Conservation (phyloP, 2,113 vertebrate genomes). For the Cyphomyrus plagiostoma region DNA sequence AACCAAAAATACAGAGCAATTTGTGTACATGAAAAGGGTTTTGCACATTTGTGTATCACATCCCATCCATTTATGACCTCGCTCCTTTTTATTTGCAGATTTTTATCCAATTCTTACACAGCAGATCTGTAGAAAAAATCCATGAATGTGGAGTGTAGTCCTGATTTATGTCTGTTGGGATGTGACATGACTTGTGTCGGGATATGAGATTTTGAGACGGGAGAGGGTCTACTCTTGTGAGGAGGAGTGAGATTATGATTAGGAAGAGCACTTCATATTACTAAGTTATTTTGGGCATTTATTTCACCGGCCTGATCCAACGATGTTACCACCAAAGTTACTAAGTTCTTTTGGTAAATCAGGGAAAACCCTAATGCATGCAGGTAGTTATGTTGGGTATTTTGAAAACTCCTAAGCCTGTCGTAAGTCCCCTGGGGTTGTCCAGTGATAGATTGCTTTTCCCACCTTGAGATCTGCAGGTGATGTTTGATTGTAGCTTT, state of each 20-base stretch:
- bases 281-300: slow-evolving; percentile 16
- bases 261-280: not conserved
- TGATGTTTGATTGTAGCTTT: slow-evolving; percentile 32
- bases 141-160: no score
- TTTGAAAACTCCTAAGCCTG: slow-evolving; percentile 15
- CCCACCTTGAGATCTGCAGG: slow-evolving; percentile 12
- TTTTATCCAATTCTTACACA: no score
- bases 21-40: no score
- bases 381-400: slow-evolving; percentile 15
- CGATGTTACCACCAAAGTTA: slow-evolving; percentile 31
- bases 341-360: slow-evolving; percentile 21
- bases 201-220: no score
- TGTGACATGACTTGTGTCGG: no score
- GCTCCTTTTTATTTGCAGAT: no score
- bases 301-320: slow-evolving; percentile 26
- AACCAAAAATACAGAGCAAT: no score
- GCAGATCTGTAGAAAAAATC: no score
- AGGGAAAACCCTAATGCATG: not conserved
- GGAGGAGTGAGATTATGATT: not conserved
- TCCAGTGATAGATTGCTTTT: not conserved
- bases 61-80: no score
- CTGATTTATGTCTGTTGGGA: no score
- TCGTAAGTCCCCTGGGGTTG: slow-evolving; percentile 3
- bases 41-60: no score
- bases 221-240: not conserved